Evolutionary conservation across 2,113 vertebrate species (phyloP), one percentile per base, ranked within the genome.

Genomic region (Lutjanus erythropterus): DNA sequence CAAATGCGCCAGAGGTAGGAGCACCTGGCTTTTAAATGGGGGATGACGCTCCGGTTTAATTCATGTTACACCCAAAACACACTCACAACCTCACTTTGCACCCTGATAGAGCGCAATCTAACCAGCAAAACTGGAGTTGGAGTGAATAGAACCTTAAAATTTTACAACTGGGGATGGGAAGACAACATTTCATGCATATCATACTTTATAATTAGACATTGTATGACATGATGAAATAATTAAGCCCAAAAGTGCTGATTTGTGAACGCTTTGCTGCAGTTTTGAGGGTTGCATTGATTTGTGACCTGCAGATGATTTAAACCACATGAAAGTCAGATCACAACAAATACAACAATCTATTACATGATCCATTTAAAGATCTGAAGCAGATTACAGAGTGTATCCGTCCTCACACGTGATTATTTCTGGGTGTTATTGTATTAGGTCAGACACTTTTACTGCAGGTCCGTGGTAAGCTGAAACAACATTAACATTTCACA

Each of bases 401-500:
- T 2, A 9, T 56, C 15, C 15, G 0, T 56, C 60, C 12, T 42
- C 39, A 31, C 39, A 31, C 9, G 1, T 4, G n/a, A 14, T 19
- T 39, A 6, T 59, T 35, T 49, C 21, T 10, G 3, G 16, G 19
- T 55, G 1, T 41, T 69, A 39, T 52, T 19, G 33, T 19, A 19
- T 52, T 4, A 31, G 21, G 10, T 59, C 11, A 18, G 39, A 31
- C 23, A 12, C 6, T 33, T 65, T 10, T 10, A 37, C 56, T 6
- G 3, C 33, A n/a, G 58, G 25, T 41, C n/a, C n/a, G 23, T 67
- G 11, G 27, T 25, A 52, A 68, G 27, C 65, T 41, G 15, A 11
- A 31, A 58, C 33, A 71, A 37, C 14, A 65, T 21, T 2, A 33
- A 4, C 46, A 33, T 46, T 50, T 76, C 60, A 72, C 68, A 64